Base-by-base conservation (phyloP, 2,888 invertebrate species). In the Tenthredo distinguenda region DNA sequence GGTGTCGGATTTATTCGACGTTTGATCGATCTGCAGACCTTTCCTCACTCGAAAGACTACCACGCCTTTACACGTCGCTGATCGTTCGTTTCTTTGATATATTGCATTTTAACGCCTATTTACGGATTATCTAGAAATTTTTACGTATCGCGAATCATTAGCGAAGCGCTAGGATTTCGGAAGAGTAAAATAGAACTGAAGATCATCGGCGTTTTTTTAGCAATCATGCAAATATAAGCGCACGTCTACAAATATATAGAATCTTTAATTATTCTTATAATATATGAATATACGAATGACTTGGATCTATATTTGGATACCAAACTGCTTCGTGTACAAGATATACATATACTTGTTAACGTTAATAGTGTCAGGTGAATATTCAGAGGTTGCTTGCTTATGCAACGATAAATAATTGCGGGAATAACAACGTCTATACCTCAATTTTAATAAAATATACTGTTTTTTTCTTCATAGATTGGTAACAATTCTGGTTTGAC, bases 351-450 rank as follows among this genome's bases (percentile, higher is more conserved):
- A 34, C 10, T 15, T 47, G 47, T 47, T 47, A 47, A 47, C 47
- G 15, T 47, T 15, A 15, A 47, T 47, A 47, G 47, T 47, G 34
- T 68, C 68, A 34, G 34, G 34, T 40, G 18, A 15, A 76, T 47
- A 76, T 76, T 21, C 76, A 21, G 15, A 55, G 31, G 7, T 31
- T 55, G n/a, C 34, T 34, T 26, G 18, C 31, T 55, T 77, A 77
- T 50, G 77, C 50, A 77, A 77, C 34, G 34, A 34, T 6, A n/a
- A 55, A 55, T 77, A 77, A 77, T 50, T 34, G 77, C 50, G 55
- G 9, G 50, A 77, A 77, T 77, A 77, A 77, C 77, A 77, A 77
- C 50, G 77, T 50, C 50, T 55, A 1, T 21, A 40, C 74, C 26
- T 74, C n/a, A 74, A 74, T 5, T 74, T 21, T 43, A 12, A 74